Base-by-base conservation (phyloP, 2,797 vertebrate species). In the Spinus olivaceus region DNA sequence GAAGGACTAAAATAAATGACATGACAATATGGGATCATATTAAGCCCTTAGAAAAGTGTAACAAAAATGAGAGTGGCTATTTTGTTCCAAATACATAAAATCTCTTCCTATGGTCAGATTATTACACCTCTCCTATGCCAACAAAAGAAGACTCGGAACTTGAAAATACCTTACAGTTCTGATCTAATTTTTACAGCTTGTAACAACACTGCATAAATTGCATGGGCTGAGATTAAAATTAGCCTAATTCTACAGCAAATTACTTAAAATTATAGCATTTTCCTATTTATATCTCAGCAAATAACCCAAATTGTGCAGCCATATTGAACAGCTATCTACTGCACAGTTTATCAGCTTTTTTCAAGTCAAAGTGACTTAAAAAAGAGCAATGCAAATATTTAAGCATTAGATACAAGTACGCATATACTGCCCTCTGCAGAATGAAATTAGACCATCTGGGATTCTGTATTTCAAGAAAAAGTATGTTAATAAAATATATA, bases 251-350 rank as follows among this genome's bases (percentile, higher is more conserved):
- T 81, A 78, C 35, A 60, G 53, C 15, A 79, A 83, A 76, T 72
- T 78, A 72, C 24, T 87, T 89, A 10, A 92, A 95, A 80, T 72
- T 67, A 51, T 88, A 88, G 49, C n/a, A 71, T 80, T 93, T 86
- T 78, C 30, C 27, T 51, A 15, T 74, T 92, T 67, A 32, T 42
- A 77, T 33, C 32, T 81, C 30, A 41, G 50, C 22, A 85, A 87
- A 66, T 72, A 65, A 71, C 42, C 1, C 18, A 72, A 35, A 67
- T 71, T 81, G 51, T 86, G 53, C 35, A 93, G 12, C 50, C 57
- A 78, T 61, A 72, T 22, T 78, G 39, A 91, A 69, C 27, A 90
- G 39, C 27, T 87, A 64, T 32, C 67, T 78, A 87, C 37, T 86
- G 88, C 9, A 84, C 2, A 35, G 76, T 57, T 86, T 66, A 63